Base-by-base conservation (phyloP, 2,888 invertebrate genomes). In the Drosophila silvestris region DNA sequence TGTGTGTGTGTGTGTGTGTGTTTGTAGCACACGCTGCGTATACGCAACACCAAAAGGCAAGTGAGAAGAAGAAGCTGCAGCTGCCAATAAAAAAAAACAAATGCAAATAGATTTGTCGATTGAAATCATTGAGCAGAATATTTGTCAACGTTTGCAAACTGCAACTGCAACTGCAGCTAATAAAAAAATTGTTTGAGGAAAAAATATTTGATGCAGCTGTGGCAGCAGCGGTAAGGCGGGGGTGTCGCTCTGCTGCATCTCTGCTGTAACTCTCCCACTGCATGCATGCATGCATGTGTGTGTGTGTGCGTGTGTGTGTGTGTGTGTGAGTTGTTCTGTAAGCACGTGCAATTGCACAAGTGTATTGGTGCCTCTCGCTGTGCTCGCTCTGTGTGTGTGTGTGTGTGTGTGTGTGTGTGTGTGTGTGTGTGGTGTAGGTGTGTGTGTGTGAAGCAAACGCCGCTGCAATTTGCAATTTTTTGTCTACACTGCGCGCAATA, bases 401-500 rank as follows among this genome's bases (percentile, higher is more conserved):
- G 41, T 64, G 71, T 59, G 68, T 76, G 76, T 69, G 28, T 28
- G 53, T 56, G 56, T 60, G 52, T 41, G 22, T 57, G 28, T 37
- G 30, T 54, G 39, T 41, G 10, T 67, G 53, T 39, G 66, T 60
- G n/a, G n/a, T n/a, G 74, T 74, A 0, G 0, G 71, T 54, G 77
- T 63, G 41, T 64, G 71, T 62, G 68, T 76, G 76, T 69, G 72
- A 35, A 52, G 44, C 62, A 47, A 65, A 58, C 60, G 63, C 70
- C 71, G 65, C 65, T 82, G 84, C 84, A 83, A 69, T 81, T 78
- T 75, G 75, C 87, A 71, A 73, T 83, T 81, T 81, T 82, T 74
- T 61, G 81, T 78, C 77, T 70, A 73, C 51, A 82, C 85, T 85
- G 83, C 79, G 81, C 82, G 85, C 77, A 86, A 84, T 89, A 84